These are phyloP conservation scores for Cantharis rufa DNA, from an alignment of 2,888 invertebrate species.

Conservation along the genomic window DNA sequence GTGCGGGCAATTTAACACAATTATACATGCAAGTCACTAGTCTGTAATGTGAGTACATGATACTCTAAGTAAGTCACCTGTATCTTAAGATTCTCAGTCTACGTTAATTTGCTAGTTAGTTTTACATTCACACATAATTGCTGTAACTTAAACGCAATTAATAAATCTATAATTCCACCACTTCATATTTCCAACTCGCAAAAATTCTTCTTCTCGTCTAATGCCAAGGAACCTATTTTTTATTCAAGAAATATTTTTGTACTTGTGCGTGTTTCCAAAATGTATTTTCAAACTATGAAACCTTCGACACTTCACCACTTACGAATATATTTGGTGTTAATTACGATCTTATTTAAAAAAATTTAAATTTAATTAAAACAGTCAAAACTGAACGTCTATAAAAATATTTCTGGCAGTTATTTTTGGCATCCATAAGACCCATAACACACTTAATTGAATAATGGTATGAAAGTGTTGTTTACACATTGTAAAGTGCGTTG, in stretches of 20 bases:
- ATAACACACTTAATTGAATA: slow-evolving; percentile 36
- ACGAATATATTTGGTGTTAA: not conserved
- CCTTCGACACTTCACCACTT: not conserved
- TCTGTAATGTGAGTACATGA: slow-evolving; percentile 34
- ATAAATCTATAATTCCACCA: not conserved
- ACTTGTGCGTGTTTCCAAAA: not conserved
- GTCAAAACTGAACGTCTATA: slow-evolving; percentile 12
- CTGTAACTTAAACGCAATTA: not conserved
- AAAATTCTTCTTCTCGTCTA: not conserved
- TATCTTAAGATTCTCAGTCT: slow-evolving; percentile 15
- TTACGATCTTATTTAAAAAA: slow-evolving; percentile 2
- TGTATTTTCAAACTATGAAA: not conserved
- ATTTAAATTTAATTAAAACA: slow-evolving; percentile 8
- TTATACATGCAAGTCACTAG: slow-evolving; percentile 48
- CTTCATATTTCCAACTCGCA: not conserved
- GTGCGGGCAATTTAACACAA: slow-evolving; percentile 48
- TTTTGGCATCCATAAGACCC: slow-evolving; percentile 36
- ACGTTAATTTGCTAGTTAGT: slow-evolving; percentile 23
- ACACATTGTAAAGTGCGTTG: slow-evolving; percentile 31
- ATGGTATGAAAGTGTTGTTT: slow-evolving; percentile 35
- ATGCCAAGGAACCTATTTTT: not conserved
- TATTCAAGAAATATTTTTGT: not conserved
- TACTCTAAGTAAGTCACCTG: slow-evolving; percentile 30
- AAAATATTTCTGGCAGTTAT: slow-evolving; percentile 34
- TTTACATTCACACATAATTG: slow-evolving; percentile 19